Evolutionary conservation across 2,113 vertebrate species (phyloP).

Genomic region (Hippocampus zosterae): DNA sequence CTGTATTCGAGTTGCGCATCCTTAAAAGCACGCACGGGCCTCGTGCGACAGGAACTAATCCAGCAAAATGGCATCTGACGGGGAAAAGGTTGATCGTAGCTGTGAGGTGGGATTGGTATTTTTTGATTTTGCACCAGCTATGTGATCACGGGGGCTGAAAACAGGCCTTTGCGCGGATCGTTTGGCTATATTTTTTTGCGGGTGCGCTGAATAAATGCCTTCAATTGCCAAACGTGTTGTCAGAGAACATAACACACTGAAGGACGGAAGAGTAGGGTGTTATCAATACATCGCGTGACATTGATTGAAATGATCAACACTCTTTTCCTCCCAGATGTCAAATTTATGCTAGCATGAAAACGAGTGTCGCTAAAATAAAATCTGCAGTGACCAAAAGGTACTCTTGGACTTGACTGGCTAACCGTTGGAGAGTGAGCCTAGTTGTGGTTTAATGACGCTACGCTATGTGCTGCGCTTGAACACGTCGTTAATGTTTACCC

Average conservation of each 20-base stretch:
- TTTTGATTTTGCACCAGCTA: constrained; percentile 36
- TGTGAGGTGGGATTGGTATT: constrained; percentile 60
- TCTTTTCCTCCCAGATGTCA: background rate
- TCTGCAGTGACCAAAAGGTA: background rate
- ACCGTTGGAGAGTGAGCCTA: background rate
- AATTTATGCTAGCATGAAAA: background rate
- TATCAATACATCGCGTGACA: too few relatives aligned
- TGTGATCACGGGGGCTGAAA: constrained; percentile 37
- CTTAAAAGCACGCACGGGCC: constrained; percentile 21
- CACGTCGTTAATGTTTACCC: constrained; percentile 24
- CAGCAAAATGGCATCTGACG: constrained; percentile 20
- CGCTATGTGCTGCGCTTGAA: constrained; percentile 10
- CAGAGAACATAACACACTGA: constrained; percentile 9
- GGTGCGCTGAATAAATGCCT: background rate
- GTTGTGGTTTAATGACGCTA: background rate
- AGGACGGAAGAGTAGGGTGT: too few relatives aligned
- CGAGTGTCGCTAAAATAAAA: background rate
- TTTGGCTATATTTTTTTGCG: constrained; percentile 8
- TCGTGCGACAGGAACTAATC: constrained; percentile 6
- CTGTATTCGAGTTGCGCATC: background rate
- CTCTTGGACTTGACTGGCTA: background rate
- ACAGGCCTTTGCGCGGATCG: constrained; percentile 28
- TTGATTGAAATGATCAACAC: background rate
- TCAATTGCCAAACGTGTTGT: constrained; percentile 34
- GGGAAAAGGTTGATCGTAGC: constrained; percentile 63